Conservation (phyloP, 2,113 vertebrate species). For the Prolemur simus region DNA sequence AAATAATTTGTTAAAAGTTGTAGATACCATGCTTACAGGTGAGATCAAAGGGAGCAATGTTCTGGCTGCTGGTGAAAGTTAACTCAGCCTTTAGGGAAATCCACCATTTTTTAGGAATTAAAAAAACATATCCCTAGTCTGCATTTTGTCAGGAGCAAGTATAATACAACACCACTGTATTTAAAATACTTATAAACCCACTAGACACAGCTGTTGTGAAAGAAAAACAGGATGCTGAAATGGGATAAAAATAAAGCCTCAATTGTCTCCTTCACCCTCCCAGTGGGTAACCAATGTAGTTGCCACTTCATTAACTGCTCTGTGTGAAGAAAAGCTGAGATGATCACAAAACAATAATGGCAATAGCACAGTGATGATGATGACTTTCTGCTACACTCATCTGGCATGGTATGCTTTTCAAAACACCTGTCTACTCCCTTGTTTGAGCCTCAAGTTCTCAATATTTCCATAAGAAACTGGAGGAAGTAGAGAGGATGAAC, state of each 20-base stretch:
- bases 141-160: conserved; percentile 47
- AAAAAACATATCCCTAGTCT: neutral
- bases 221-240: neutral
- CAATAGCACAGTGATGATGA: conserved; percentile 1
- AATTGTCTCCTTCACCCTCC: neutral
- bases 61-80: neutral
- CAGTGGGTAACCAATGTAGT: neutral
- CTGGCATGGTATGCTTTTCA: neutral
- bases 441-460: neutral
- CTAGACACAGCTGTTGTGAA: neutral
- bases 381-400: neutral
- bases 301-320: conserved; percentile 41
- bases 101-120: neutral
- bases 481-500: neutral
- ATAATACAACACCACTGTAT: conserved; percentile 36
- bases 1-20: conserved; percentile 64
- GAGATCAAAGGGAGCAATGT: neutral
- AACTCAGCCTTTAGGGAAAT: neutral
- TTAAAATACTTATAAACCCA: conserved; percentile 48
- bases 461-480: neutral
- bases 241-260: conserved; percentile 30
- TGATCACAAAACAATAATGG: conserved; percentile 31
- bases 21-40: neutral
- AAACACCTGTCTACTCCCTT: neutral
- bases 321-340: conserved; percentile 39